Base-by-base conservation (phyloP, 2,888 invertebrate species). In the Sussaba pulchella region DNA sequence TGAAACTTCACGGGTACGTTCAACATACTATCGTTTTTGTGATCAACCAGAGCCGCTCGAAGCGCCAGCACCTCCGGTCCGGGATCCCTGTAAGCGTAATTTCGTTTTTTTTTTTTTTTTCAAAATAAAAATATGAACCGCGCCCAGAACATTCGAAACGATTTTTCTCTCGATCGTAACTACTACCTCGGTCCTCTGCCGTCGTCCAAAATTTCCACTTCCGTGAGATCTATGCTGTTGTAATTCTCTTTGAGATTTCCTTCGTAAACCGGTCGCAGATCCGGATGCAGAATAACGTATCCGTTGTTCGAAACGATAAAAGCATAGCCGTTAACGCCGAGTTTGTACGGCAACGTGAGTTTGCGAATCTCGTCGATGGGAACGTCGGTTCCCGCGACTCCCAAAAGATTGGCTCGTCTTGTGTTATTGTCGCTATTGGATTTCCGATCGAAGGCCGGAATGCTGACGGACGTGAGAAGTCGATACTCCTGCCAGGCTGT, bases 221-320 rank as follows among this genome's bases (percentile, higher is more conserved):
- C 99, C 1, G 97, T 96, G 77, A 99, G 94, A 92, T 99, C 99
- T 41, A 99, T 96, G 91, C 98, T 99, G 92, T 99, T 98, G 93
- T 98, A 99, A 92, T 98, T 99, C n/a, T 96, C 95, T 93, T 98
- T 98, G 74, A 97, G 93, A 63, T 94, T 92, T 41, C 94, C 94
- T 85, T 95, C 94, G 85, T 94, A 94, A 93, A 96, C 95, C 12
- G 99, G 98, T 84, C 97, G 94, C 82, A 98, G 94, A 89, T 99
- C 96, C 0, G 99, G 99, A 94, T 99, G 99, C 86, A 98, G 95
- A 72, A 99, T 93, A 50, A 99, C 94, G 92, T 98, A 99, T 1
- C 99, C 99, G 92, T 99, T 99, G 92, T 99, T 99, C 87, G 98
- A 99, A 19, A 99, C 96, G 86, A 99, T 97, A 92, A 99, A 99